Evolutionary conservation across 2,797 vertebrate genomes (phyloP).

Genomic region (Notolabrus celidotus): DNA sequence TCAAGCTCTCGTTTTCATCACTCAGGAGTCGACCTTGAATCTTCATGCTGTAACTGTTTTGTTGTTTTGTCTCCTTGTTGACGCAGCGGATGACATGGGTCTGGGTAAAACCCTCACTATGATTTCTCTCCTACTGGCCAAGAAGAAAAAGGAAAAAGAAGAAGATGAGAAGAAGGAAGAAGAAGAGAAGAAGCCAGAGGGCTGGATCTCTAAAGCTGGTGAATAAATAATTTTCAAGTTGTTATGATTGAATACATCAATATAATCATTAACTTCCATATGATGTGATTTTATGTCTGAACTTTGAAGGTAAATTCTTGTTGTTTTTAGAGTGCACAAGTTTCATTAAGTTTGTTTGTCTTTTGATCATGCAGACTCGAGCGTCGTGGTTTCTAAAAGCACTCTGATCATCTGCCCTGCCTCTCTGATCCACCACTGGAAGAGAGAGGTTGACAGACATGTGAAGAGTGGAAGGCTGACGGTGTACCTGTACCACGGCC

Average conservation of each 20-base stretch:
- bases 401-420: slow-evolving; percentile 96
- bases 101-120: slow-evolving; percentile 97
- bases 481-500: slow-evolving; percentile 93
- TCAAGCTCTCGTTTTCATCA: neutral
- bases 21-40: neutral
- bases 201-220: slow-evolving; percentile 90
- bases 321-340: neutral
- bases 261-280: neutral
- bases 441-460: slow-evolving; percentile 90
- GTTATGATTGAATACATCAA: neutral
- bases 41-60: neutral
- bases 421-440: slow-evolving; percentile 97
- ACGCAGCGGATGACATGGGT: slow-evolving; percentile 97
- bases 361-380: slow-evolving; percentile 78
- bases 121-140: slow-evolving; percentile 91
- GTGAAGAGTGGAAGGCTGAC: slow-evolving; percentile 84
- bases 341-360: neutral
- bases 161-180: slow-evolving; percentile 74
- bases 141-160: slow-evolving; percentile 81
- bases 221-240: neutral
- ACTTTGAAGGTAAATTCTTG: neutral
- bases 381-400: slow-evolving; percentile 79
- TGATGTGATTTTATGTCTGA: neutral
- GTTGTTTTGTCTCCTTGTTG: neutral
- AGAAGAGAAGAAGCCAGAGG: slow-evolving; percentile 69